Percentiles rank a stretch among this genome's conserved stretches.
Evolutionary conservation across 2,888 invertebrate genomes (phyloP).

Genomic region (Ectemnius continuus): DNA sequence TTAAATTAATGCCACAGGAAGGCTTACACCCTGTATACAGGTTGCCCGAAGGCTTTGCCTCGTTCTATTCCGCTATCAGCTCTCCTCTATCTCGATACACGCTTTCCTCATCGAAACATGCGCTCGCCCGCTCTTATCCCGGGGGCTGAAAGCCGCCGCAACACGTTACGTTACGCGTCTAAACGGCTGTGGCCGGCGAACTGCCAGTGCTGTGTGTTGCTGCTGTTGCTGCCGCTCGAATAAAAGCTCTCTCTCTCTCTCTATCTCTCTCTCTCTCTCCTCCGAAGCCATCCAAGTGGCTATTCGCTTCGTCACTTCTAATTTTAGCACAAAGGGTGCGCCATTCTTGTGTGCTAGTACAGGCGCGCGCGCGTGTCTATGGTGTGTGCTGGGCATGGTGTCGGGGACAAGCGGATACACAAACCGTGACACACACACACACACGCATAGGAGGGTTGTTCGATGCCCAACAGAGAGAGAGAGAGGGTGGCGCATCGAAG

Average conservation of each 20-base stretch:
- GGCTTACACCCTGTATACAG: too few relatives aligned
- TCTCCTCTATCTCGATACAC: not conserved
- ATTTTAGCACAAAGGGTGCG: conserved; percentile 76
- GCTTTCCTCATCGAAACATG: conserved; percentile 7
- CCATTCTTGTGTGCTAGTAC: conserved; percentile 41
- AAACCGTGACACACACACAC: not conserved
- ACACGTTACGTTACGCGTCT: conserved; percentile 47
- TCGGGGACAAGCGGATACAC: not conserved
- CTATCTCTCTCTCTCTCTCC: too few relatives aligned
- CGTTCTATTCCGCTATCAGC: not conserved
- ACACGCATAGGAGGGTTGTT: not conserved
- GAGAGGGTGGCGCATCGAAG: conserved; percentile 30
- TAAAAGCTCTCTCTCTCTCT: too few relatives aligned
- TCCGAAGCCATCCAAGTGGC: conserved; percentile 68
- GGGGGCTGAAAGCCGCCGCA: conserved; percentile 52
- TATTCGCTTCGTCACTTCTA: conserved; percentile 74
- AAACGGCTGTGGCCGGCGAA: conserved; percentile 37
- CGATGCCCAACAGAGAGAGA: not conserved
- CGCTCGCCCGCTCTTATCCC: conserved; percentile 38
- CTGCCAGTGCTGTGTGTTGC: conserved; percentile 54
- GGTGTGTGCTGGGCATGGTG: not conserved
- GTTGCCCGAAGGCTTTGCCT: not conserved
- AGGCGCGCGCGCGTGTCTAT: conserved; percentile 22
- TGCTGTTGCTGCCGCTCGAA: conserved; percentile 23
- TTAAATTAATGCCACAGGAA: too few relatives aligned